Base-by-base conservation (phyloP, 2,888 invertebrate species). In the Leucoptera coffeella region DNA sequence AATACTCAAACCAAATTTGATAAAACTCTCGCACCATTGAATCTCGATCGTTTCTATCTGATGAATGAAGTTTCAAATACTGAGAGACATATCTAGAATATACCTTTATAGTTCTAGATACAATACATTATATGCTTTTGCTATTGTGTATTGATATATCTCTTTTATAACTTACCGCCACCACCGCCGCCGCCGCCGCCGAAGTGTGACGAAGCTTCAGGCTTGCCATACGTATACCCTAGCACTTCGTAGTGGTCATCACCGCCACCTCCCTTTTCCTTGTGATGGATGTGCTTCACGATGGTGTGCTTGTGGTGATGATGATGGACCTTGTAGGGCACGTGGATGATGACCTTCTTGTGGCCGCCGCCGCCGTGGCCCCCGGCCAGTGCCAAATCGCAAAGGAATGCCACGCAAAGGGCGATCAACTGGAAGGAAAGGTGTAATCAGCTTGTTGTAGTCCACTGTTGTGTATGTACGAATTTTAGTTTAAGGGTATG, bases 291-390 rank as follows among this genome's bases (percentile, higher is more conserved):
- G 45, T 84, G 82, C 42, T 85, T 85, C 36, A 81, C 81, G 22
- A 83, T 77, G 22, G 85, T 86, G 45, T 85, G 85, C 28, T 83
- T 85, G 42, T 85, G 85, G 40, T 85, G 82, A 41, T 82, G 77
- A 34, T 81, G 80, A 45, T 86, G 84, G 36, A 86, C 75, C 51
- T 81, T 81, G 49, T 82, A 73, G 2, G 86, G 86, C 26, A 86
- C 84, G 56, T 86, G 85, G 48, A 86, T 85, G 41, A 85, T 73
- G 35, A 85, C 81, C 42, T 82, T 83, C 42, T 81, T 80, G 51
- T 81, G 78, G 17, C 58, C 54, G 17, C 58, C 54, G 25, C 76
- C 74, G 30, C 73, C 73, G 32, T 69, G 62, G 12, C 73, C 75
- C 2, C 59, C 71, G 1, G 62, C 64, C 33, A 40, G 40, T 31